phyloP scores from a whole-genome alignment of 2,113 vertebrate genomes.

The Ammodytes dubius region DNA sequence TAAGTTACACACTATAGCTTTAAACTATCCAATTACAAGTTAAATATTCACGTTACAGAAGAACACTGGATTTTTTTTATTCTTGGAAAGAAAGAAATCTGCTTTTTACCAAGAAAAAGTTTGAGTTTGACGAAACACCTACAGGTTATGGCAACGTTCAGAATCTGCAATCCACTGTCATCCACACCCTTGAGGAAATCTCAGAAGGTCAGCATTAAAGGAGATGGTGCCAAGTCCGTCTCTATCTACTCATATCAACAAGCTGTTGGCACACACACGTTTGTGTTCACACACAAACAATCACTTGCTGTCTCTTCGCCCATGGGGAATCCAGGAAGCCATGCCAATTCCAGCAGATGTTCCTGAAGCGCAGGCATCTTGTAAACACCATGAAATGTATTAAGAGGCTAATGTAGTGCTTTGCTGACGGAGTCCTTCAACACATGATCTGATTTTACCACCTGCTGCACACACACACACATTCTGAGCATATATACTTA shows the following conservation, averaged over 20 bases:
- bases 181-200: slow-evolving; percentile 49
- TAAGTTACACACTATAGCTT: neutral
- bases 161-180: slow-evolving; percentile 41
- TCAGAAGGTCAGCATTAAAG: slow-evolving; percentile 50
- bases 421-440: slow-evolving; percentile 67
- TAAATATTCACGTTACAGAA: slow-evolving; percentile 21
- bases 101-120: slow-evolving; percentile 14
- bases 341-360: slow-evolving; percentile 83
- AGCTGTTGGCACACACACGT: slow-evolving; percentile 61
- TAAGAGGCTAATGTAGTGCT: slow-evolving; percentile 71
- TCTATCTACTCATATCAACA: slow-evolving; percentile 59
- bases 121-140: slow-evolving; percentile 3
- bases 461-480: slow-evolving; percentile 64
- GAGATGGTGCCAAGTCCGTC: slow-evolving; percentile 67
- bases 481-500: slow-evolving; percentile 1
- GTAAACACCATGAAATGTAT: slow-evolving; percentile 81
- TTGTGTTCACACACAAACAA: slow-evolving; percentile 39
- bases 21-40: neutral
- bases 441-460: slow-evolving; percentile 64
- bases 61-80: neutral
- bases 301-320: slow-evolving; percentile 71
- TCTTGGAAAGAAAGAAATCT: slow-evolving; percentile 4
- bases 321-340: slow-evolving; percentile 65
- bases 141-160: slow-evolving; percentile 17
- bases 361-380: slow-evolving; percentile 79